phyloP scores from a whole-genome alignment of 2,113 vertebrate genomes.

The Xyrauchen texanus region DNA sequence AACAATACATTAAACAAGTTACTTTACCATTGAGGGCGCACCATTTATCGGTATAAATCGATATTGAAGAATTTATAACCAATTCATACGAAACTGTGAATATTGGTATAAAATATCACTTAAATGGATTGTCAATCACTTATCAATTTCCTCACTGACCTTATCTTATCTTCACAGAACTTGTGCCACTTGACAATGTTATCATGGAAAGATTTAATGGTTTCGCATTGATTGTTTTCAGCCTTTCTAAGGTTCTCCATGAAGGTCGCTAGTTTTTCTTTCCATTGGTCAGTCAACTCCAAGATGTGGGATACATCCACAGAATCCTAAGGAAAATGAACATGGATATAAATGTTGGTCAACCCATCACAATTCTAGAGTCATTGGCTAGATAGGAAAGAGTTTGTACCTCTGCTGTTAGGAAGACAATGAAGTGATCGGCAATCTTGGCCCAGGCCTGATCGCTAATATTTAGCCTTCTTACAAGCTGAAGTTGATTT shows the following conservation, averaged over 20 bases:
- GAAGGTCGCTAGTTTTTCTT: slow-evolving; percentile 60
- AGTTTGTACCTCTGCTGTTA: slow-evolving; percentile 72
- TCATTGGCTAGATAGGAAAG: background rate
- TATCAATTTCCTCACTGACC: no score
- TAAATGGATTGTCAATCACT: no score
- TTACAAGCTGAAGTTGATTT: slow-evolving; percentile 77
- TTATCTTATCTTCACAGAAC: no score
- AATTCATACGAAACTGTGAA: no score
- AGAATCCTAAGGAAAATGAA: slow-evolving; percentile 70
- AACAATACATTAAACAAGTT: no score
- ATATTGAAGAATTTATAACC: no score
- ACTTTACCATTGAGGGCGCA: no score
- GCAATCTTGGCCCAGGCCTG: slow-evolving; percentile 77
- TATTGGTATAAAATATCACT: no score
- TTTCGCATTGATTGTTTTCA: slow-evolving; percentile 67
- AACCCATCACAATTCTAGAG: background rate
- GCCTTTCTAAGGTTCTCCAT: slow-evolving; percentile 64
- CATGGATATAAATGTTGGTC: background rate
- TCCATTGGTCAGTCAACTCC: slow-evolving; percentile 72
- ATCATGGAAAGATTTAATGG: slow-evolving; percentile 56
- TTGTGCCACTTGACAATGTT: no score
- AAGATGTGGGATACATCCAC: slow-evolving; percentile 73
- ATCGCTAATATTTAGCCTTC: slow-evolving; percentile 74
- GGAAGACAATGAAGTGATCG: slow-evolving; percentile 72
- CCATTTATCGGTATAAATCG: no score